A percentile compares a stretch with the other conserved stretches of the same genome.
Conservation (phyloP, 2,888 invertebrate species). For the Ormyrus labotus region DNA sequence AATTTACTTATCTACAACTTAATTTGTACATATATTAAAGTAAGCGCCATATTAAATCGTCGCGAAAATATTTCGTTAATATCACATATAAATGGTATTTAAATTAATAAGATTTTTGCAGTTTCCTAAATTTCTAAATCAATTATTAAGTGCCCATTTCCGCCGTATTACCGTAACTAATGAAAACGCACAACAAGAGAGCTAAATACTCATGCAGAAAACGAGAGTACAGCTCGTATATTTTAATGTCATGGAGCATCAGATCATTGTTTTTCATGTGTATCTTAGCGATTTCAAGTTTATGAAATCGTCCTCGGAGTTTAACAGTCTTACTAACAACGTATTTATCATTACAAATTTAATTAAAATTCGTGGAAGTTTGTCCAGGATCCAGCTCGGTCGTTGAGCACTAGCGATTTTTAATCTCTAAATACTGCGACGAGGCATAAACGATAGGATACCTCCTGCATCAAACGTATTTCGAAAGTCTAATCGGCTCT, state of each 20-base stretch:
- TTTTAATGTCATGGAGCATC: slow-evolving; percentile 50
- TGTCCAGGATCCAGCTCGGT: slow-evolving; percentile 63
- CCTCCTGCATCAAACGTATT: slow-evolving; percentile 19
- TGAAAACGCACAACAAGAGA: slow-evolving; percentile 32
- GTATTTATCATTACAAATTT: slow-evolving; percentile 39
- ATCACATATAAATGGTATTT: background rate
- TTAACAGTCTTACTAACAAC: slow-evolving; percentile 68
- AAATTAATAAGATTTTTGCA: background rate
- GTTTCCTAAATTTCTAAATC: slow-evolving; percentile 21
- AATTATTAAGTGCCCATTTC: slow-evolving; percentile 50
- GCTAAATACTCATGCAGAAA: slow-evolving; percentile 54
- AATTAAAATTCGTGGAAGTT: slow-evolving; percentile 60
- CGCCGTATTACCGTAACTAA: slow-evolving; percentile 17
- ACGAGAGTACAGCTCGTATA: slow-evolving; percentile 45
- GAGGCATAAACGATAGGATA: slow-evolving; percentile 52
- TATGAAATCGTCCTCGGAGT: slow-evolving; percentile 42
- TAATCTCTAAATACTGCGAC: slow-evolving; percentile 49
- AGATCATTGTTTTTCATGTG: slow-evolving; percentile 35
- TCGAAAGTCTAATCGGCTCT: slow-evolving; percentile 62
- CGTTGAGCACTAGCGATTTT: slow-evolving; percentile 59
- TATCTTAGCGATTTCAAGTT: slow-evolving; percentile 28
- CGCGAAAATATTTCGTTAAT: background rate
- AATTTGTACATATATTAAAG: no score
- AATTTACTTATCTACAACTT: no score
- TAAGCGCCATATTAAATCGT: no score